These are phyloP conservation scores for Channa maculata DNA, from an alignment of 2,113 vertebrate genomes.

Conservation along the genomic window DNA sequence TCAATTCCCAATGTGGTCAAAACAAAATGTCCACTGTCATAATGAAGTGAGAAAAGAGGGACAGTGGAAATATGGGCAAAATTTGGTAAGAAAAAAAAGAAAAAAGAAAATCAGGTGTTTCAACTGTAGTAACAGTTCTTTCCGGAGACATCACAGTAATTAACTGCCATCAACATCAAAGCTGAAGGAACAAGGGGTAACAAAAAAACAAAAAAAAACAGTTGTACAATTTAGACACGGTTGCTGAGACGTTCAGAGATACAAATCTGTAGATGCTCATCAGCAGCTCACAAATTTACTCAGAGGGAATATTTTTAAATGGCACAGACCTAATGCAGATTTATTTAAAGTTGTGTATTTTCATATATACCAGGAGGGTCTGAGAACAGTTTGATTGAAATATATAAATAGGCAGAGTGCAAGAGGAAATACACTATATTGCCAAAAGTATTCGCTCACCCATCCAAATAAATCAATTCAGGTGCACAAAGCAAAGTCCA, in stretches of 20 bases:
- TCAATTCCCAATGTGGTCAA: slow-evolving; percentile 50
- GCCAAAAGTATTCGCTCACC: too few species aligned
- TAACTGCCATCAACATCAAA: slow-evolving; percentile 73
- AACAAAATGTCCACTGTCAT: slow-evolving; percentile 32
- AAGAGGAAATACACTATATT: neutral
- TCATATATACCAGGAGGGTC: neutral
- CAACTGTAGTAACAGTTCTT: slow-evolving; percentile 44
- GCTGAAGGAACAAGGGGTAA: slow-evolving; percentile 7
- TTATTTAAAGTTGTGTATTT: slow-evolving; percentile 8
- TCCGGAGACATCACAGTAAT: slow-evolving; percentile 63
- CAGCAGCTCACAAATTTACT: slow-evolving; percentile 32
- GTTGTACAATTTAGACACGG: slow-evolving; percentile 46
- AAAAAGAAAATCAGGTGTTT: slow-evolving; percentile 54
- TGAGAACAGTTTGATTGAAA: neutral
- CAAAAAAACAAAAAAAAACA: slow-evolving; percentile 27
- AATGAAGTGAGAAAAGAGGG: slow-evolving; percentile 6
- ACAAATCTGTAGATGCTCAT: slow-evolving; percentile 62
- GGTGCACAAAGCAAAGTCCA: too few species aligned
- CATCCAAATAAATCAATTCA: too few species aligned
- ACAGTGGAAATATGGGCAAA: neutral
- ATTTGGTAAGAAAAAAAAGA: slow-evolving; percentile 15
- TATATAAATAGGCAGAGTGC: neutral
- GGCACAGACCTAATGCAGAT: slow-evolving; percentile 1
- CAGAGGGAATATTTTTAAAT: slow-evolving; percentile 22
- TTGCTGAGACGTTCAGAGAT: slow-evolving; percentile 56